Evolutionary conservation across 2,113 vertebrate species (phyloP), one percentile per base, ranked within the genome.

Genomic region (Ophiodon elongatus): DNA sequence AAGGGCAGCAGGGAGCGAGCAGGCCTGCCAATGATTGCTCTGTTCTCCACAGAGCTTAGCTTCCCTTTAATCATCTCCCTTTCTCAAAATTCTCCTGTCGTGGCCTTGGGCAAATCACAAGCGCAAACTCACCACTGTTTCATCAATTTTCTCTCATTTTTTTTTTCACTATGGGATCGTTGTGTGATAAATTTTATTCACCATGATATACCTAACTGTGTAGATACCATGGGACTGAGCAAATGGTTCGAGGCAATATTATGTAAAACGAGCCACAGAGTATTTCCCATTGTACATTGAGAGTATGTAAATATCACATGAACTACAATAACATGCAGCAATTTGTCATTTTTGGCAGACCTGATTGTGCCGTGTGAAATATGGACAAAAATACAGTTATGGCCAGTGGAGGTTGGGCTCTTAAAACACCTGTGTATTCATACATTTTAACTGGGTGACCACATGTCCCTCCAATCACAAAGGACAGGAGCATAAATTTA

Each of bases 41-140:
- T 87, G 90, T 93, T 93, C 89, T 92, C 90, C 89, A 86, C 88
- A 80, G 86, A 83, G 89, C 82, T 73, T 78, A 84, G 88, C 89
- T 88, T 90, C 86, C 72, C 92, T 95, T 93, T 95, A 94, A 95
- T 95, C 94, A 94, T 93, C 90, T 85, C 83, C 76, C 85, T 83
- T 89, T 91, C 83, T 92, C 90, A 89, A 93, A 92, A 91, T 90
- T 88, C 75, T 89, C 64, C 69, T 85, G 84, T 90, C 39, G n/a
- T 92, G 76, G 92, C 93, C 93, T 47, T 7, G 62, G 91, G 93
- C 90, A 7, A 92, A 84, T 90, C 87, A 81, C 88, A 67, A 45
- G 85, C 72, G 37, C 92, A 84, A 91, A 92, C 91, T 89, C 86
- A 68, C 86, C 35, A 54, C 84, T 31, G 84, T 90, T 93, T 94